A percentile compares a stretch with the other conserved stretches of the same genome.
phyloP scores from a whole-genome alignment of 2,888 invertebrate species.

The Helicoverpa assulta region DNA sequence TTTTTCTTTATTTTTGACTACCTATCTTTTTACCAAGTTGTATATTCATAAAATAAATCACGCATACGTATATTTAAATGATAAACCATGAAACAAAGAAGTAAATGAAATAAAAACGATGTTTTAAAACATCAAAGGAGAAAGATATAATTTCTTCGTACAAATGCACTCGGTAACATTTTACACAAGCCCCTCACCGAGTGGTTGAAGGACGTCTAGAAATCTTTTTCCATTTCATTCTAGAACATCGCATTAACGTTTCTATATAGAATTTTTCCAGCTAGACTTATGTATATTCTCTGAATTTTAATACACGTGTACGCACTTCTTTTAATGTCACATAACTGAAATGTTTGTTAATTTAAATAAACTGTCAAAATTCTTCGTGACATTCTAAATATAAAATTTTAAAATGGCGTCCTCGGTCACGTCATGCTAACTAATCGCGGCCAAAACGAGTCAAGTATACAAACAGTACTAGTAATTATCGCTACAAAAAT shows the following conservation, averaged over 20 bases:
- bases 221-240: conserved; percentile 18
- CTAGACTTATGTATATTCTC: background rate
- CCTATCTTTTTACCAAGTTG: too few species aligned
- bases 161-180: conserved; percentile 3
- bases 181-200: background rate
- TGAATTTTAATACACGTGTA: too few species aligned
- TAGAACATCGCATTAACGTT: conserved; percentile 10
- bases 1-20: too few species aligned
- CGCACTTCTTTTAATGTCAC: too few species aligned
- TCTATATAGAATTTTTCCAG: background rate
- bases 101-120: too few species aligned
- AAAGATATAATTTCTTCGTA: conserved; percentile 4
- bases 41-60: too few species aligned
- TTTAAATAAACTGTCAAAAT: conserved; percentile 1
- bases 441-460: conserved; percentile 33
- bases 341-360: background rate
- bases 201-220: conserved; percentile 29
- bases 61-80: too few species aligned
- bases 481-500: conserved; percentile 25
- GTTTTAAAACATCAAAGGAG: too few species aligned
- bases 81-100: too few species aligned
- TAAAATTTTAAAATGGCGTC: conserved; percentile 39
- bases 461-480: conserved; percentile 29
- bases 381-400: conserved; percentile 32
- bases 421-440: conserved; percentile 24